phyloP scores from a whole-genome alignment of 2,113 vertebrate species.

The Carassius auratus region DNA sequence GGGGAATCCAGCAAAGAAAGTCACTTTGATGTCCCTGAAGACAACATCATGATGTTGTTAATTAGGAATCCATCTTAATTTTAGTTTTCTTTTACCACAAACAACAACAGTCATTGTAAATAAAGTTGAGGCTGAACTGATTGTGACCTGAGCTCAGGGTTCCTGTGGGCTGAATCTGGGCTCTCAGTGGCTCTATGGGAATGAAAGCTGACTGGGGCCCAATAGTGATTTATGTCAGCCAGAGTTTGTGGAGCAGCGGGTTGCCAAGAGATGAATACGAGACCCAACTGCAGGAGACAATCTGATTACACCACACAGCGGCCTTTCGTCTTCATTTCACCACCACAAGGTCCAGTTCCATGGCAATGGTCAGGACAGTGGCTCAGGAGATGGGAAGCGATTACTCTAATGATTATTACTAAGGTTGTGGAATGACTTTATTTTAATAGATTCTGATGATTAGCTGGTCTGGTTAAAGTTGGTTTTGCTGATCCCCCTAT shows the following conservation, averaged over 20 bases:
- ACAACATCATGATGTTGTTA: conserved; percentile 73
- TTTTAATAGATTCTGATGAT: not conserved
- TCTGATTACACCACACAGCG: conserved; percentile 78
- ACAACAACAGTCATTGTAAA: conserved; percentile 64
- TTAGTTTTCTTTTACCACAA: conserved; percentile 60
- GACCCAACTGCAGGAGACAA: conserved; percentile 76
- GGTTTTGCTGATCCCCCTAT: not conserved
- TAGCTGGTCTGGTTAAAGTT: not conserved
- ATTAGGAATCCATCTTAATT: conserved; percentile 76
- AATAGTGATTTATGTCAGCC: conserved; percentile 74
- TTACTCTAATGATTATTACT: not conserved
- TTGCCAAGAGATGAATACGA: conserved; percentile 70
- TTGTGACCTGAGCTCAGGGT: conserved; percentile 32
- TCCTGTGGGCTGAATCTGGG: conserved; percentile 57
- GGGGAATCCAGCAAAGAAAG: conserved; percentile 56
- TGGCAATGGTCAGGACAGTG: not conserved
- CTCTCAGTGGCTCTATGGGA: conserved; percentile 63
- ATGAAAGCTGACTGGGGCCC: conserved; percentile 69
- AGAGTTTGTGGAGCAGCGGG: conserved; percentile 59
- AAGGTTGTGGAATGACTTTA: not conserved
- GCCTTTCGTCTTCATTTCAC: conserved; percentile 82
- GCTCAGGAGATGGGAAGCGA: not conserved
- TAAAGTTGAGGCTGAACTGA: conserved; percentile 54
- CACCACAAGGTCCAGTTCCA: conserved; percentile 48
- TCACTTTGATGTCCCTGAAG: conserved; percentile 62